Conservation (phyloP, 2,888 invertebrate genomes). For the Microdon myrmicae region DNA sequence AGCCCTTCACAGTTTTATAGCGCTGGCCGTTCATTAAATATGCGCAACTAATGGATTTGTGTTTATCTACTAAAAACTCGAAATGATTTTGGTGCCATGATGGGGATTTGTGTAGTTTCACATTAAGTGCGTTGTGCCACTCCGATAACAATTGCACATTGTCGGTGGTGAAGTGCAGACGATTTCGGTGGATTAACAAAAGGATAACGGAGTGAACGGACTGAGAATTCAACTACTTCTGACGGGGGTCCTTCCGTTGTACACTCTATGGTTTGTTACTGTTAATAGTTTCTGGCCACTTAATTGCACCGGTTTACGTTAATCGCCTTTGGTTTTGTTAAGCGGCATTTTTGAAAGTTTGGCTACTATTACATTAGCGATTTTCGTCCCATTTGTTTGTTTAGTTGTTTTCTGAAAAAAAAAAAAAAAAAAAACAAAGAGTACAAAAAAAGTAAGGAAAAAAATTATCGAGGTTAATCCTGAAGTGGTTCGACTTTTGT, state of each 20-base stretch:
- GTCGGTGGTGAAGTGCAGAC: too few relatives aligned
- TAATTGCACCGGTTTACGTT: too few relatives aligned
- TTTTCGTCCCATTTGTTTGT: conserved; percentile 22
- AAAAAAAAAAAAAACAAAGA: conserved; percentile 1
- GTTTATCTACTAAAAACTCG: conserved; percentile 55
- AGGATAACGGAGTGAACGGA: too few relatives aligned
- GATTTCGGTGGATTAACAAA: too few relatives aligned
- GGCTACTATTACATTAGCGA: conserved; percentile 15
- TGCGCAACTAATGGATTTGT: conserved; percentile 55
- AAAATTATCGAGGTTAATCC: conserved; percentile 27
- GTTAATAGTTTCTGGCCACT: too few relatives aligned
- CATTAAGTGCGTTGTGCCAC: conserved; percentile 38
- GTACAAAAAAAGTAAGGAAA: neutral
- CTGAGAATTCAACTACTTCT: too few relatives aligned
- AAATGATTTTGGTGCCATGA: conserved; percentile 54
- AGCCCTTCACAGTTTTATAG: conserved; percentile 8
- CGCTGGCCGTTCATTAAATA: conserved; percentile 42
- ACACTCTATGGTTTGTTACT: too few relatives aligned
- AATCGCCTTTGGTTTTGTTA: too few relatives aligned
- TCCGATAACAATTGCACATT: conserved; percentile 45
- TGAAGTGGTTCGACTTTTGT: conserved; percentile 18
- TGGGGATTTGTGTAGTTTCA: conserved; percentile 53
- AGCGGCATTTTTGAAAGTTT: too few relatives aligned
- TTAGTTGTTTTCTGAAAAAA: conserved; percentile 3
- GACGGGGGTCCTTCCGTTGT: too few relatives aligned